Conservation (phyloP, 2,888 invertebrate species). For the Dryococelus australis region DNA sequence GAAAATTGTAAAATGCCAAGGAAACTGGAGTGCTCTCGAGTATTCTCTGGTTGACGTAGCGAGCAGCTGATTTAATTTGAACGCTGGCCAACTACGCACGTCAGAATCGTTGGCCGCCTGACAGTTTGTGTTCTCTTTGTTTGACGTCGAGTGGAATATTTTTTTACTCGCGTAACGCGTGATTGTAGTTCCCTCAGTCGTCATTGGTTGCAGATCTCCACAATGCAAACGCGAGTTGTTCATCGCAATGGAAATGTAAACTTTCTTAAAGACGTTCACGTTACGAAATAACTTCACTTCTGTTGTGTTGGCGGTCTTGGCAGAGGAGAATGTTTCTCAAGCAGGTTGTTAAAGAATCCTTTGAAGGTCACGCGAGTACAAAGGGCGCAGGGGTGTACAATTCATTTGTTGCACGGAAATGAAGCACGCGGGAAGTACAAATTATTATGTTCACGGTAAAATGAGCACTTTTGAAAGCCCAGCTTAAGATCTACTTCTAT, state of each 20-base stretch:
- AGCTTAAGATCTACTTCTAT: too few relatives aligned
- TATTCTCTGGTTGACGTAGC: background rate
- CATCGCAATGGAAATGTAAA: background rate
- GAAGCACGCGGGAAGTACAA: background rate
- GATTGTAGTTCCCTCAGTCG: too few relatives aligned
- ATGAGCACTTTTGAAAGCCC: too few relatives aligned
- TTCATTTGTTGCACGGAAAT: background rate
- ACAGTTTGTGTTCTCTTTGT: background rate
- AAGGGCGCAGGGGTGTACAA: background rate
- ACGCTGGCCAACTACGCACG: background rate
- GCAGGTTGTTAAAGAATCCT: background rate
- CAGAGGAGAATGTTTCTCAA: background rate
- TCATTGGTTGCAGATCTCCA: too few relatives aligned
- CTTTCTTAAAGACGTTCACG: background rate
- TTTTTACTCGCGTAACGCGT: too few relatives aligned
- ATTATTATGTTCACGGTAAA: too few relatives aligned
- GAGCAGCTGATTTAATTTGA: background rate
- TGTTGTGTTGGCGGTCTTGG: background rate
- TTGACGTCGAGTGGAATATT: background rate
- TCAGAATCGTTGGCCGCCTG: background rate
- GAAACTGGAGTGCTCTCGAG: too few relatives aligned
- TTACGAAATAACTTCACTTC: background rate
- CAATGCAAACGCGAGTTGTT: too few relatives aligned
- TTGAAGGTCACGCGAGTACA: background rate
- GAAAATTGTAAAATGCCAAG: too few relatives aligned